phyloP scores from a whole-genome alignment of 2,888 invertebrate genomes.

The Sussaba pulchella region DNA sequence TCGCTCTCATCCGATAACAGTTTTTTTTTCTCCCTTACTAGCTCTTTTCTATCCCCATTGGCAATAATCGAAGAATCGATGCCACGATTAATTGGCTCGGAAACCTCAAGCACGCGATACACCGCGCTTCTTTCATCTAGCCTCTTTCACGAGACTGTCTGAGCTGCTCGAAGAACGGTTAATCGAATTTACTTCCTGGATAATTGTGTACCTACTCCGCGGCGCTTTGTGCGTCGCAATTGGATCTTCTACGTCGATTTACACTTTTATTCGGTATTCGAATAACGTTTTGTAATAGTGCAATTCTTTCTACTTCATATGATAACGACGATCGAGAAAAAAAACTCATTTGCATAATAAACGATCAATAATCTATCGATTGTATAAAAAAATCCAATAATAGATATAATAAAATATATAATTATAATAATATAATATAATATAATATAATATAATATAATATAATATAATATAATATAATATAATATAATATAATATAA shows the following conservation, averaged over 20 bases:
- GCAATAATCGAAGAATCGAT: conserved; percentile 64
- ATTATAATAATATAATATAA: too few relatives aligned
- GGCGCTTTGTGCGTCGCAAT: not conserved
- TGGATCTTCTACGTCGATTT: not conserved
- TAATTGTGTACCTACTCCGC: not conserved
- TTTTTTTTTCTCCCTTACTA: not conserved
- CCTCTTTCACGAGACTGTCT: conserved; percentile 3
- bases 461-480: too few relatives aligned
- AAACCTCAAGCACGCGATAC: conserved; percentile 58
- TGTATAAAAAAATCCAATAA: too few relatives aligned
- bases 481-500: too few relatives aligned
- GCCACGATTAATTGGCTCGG: conserved; percentile 55
- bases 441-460: too few relatives aligned
- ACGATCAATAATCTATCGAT: too few relatives aligned
- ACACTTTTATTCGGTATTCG: conserved; percentile 4
- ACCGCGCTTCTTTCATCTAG: conserved; percentile 6
- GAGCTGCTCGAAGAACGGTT: conserved; percentile 17
- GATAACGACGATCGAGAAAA: not conserved
- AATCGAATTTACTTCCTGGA: conserved; percentile 44
- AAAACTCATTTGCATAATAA: too few relatives aligned
- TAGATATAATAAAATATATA: too few relatives aligned
- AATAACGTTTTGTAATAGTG: not conserved
- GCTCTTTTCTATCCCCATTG: conserved; percentile 29
- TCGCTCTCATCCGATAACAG: too few relatives aligned
- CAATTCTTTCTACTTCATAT: not conserved